Conservation (phyloP, 1,140 invertebrate genomes). For the Neodiprion lecontei region DNA sequence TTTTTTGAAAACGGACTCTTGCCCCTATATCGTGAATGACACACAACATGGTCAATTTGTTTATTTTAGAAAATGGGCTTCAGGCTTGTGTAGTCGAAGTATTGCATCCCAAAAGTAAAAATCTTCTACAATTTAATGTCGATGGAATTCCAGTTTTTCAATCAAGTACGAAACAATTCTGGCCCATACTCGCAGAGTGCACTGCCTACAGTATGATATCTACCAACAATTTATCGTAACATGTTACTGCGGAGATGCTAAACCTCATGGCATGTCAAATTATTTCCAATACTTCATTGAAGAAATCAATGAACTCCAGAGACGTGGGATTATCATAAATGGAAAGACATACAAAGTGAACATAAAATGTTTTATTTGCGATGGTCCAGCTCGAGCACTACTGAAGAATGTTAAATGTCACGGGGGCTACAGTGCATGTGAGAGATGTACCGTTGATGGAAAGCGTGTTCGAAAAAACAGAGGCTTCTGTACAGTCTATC, state of each 20-base stretch:
- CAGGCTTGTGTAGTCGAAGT: constrained; percentile 16
- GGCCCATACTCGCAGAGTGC: constrained; percentile 28
- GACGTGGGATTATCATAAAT: no score
- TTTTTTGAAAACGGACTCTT: constrained; percentile 15
- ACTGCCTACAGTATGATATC: constrained; percentile 12
- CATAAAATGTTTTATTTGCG: constrained; percentile 19
- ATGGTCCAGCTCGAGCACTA: constrained; percentile 19
- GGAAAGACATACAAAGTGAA: not conserved
- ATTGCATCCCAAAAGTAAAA: constrained; percentile 20
- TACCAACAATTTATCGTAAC: constrained; percentile 28
- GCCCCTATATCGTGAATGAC: not conserved
- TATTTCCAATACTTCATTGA: constrained; percentile 24
- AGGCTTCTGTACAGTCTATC: constrained; percentile 3
- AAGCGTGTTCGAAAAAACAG: not conserved
- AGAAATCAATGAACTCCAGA: no score
- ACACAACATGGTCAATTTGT: constrained; percentile 4
- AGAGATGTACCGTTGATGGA: constrained; percentile 19
- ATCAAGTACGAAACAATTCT: constrained; percentile 25
- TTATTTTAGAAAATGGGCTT: not conserved
- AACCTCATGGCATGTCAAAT: constrained; percentile 16
- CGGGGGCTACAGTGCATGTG: constrained; percentile 18
- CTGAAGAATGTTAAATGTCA: constrained; percentile 18
- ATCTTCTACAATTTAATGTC: constrained; percentile 25
- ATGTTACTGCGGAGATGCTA: constrained; percentile 22
- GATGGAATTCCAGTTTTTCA: constrained; percentile 25